Evolutionary conservation across 1,140 invertebrate species (phyloP).

Genomic region (Drosophila melanogaster): DNA sequence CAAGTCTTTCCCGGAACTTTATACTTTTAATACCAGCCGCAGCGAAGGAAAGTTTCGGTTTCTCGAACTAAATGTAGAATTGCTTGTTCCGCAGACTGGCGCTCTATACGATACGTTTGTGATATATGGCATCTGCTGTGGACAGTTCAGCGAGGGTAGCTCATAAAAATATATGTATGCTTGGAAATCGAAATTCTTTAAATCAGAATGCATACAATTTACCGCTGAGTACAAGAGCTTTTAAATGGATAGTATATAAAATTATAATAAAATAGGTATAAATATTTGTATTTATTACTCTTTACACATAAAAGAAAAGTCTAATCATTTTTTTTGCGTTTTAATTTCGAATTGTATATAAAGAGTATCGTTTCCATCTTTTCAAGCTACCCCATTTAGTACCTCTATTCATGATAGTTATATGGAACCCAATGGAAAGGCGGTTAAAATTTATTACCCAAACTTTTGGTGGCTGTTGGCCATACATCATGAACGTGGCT

Average conservation of each 20-base stretch:
- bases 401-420: conserved; percentile 4
- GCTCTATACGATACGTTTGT: conserved; percentile 27
- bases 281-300: too few relatives aligned
- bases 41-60: conserved; percentile 72
- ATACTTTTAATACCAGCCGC: conserved; percentile 74
- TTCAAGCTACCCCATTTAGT: conserved; percentile 12
- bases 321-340: too few relatives aligned
- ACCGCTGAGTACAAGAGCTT: too few relatives aligned
- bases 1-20: conserved; percentile 57
- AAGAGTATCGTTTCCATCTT: background rate
- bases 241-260: too few relatives aligned
- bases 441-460: conserved; percentile 80
- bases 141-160: conserved; percentile 54
- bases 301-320: too few relatives aligned
- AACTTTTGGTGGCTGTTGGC: conserved; percentile 74
- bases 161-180: background rate
- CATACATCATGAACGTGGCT: conserved; percentile 65
- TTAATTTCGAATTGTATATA: background rate
- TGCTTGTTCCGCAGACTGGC: conserved; percentile 33
- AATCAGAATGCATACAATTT: too few relatives aligned
- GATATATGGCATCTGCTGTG: conserved; percentile 62
- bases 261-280: too few relatives aligned
- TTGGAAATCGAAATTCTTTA: background rate
- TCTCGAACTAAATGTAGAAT: conserved; percentile 30
- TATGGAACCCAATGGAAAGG: conserved; percentile 51